Percentiles rank a stretch among this genome's conserved stretches.
phyloP scores from a whole-genome alignment of 2,888 invertebrate genomes.

The Augochlorella aurata region DNA sequence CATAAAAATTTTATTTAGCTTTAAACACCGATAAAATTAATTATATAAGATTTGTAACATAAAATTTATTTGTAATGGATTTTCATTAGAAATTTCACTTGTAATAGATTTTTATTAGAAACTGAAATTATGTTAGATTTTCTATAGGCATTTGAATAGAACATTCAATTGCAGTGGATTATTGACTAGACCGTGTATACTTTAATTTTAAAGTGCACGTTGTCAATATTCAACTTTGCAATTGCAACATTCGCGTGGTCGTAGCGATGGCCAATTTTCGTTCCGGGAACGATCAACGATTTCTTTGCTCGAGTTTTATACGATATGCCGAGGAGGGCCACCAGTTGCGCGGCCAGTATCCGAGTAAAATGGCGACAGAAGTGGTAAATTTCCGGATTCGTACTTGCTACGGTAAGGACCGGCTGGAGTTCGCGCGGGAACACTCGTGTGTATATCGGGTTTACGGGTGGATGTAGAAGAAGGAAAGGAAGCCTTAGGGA shows the following conservation, averaged over 20 bases:
- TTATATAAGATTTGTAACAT: too few relatives aligned
- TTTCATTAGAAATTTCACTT: too few relatives aligned
- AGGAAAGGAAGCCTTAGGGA: slow-evolving; percentile 74
- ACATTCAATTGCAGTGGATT: too few relatives aligned
- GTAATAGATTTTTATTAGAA: too few relatives aligned
- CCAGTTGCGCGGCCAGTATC: slow-evolving; percentile 71
- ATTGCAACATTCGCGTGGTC: not conserved
- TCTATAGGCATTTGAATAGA: too few relatives aligned
- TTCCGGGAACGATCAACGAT: slow-evolving; percentile 23
- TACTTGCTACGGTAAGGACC: slow-evolving; percentile 36
- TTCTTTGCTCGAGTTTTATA: slow-evolving; percentile 11
- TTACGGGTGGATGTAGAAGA: slow-evolving; percentile 69
- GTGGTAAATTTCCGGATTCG: slow-evolving; percentile 75
- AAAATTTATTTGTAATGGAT: too few relatives aligned
- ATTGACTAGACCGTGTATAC: too few relatives aligned
- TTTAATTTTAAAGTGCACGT: not conserved
- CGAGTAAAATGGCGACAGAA: slow-evolving; percentile 67
- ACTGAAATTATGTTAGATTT: too few relatives aligned
- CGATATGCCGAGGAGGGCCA: slow-evolving; percentile 60
- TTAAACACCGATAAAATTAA: too few relatives aligned
- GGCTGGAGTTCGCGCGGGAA: slow-evolving; percentile 25
- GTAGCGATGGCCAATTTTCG: slow-evolving; percentile 15
- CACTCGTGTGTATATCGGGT: slow-evolving; percentile 45
- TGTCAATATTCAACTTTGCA: not conserved
- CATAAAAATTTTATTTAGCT: too few relatives aligned